Conservation (phyloP, 2,888 invertebrate species). For the Agonopterix arenella region DNA sequence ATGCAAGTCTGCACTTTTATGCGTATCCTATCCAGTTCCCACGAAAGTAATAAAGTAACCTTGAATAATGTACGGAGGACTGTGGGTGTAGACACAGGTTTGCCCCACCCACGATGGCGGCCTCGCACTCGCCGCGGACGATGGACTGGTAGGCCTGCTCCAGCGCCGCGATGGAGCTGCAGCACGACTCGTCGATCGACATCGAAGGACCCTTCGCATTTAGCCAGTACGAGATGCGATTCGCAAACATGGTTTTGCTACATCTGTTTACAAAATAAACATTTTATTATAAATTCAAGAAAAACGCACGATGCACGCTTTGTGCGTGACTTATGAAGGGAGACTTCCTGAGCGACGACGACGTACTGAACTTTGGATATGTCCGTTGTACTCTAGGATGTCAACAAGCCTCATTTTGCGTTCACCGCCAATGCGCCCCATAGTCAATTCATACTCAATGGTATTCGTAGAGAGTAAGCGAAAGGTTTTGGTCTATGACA, state of each 20-base stretch:
- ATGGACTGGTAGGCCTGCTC: slow-evolving; percentile 46
- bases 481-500: too few relatives aligned
- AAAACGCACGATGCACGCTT: background rate
- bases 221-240: slow-evolving; percentile 59
- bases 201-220: slow-evolving; percentile 55
- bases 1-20: too few relatives aligned
- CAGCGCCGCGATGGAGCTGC: slow-evolving; percentile 41
- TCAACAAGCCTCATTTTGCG: background rate
- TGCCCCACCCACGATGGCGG: slow-evolving; percentile 79
- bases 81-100: slow-evolving; percentile 78
- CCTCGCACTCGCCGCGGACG: slow-evolving; percentile 44
- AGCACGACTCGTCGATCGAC: slow-evolving; percentile 43
- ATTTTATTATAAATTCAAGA: background rate
- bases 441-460: too few relatives aligned
- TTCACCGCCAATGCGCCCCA: too few relatives aligned
- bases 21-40: background rate
- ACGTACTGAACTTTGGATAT: background rate
- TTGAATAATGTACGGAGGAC: slow-evolving; percentile 22
- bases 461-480: too few relatives aligned
- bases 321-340: background rate
- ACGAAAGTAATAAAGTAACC: background rate
- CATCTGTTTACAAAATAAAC: slow-evolving; percentile 27
- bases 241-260: slow-evolving; percentile 52
- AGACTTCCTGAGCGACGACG: background rate
- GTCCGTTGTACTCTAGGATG: background rate